phyloP scores from a whole-genome alignment of 2,113 vertebrate species.

The Toxotes jaculatrix region DNA sequence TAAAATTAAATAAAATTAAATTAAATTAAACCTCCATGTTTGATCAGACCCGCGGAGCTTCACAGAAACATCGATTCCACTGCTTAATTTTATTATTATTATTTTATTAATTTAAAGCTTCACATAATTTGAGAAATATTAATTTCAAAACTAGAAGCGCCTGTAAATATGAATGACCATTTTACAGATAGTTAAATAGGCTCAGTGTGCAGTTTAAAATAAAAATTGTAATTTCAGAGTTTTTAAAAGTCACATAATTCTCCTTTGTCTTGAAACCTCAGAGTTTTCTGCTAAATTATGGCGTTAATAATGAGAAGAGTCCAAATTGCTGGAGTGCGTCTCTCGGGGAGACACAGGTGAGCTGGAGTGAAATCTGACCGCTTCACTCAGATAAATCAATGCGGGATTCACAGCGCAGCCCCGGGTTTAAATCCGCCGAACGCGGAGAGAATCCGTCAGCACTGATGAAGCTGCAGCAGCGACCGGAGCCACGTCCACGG shows the following conservation, averaged over 20 bases:
- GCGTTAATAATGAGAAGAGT: background rate
- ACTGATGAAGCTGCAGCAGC: background rate
- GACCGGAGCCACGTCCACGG: too few species aligned
- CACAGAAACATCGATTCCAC: background rate
- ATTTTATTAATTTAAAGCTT: background rate
- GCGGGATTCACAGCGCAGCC: background rate
- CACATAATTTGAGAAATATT: accelerated
- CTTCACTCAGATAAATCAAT: constrained; percentile 9
- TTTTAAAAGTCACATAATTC: background rate
- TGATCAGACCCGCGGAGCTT: background rate
- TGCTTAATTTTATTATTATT: too few species aligned
- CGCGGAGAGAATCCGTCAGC: background rate
- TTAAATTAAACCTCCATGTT: background rate
- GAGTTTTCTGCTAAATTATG: background rate
- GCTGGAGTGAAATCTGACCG: constrained; percentile 2
- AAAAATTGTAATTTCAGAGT: background rate
- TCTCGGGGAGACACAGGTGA: background rate
- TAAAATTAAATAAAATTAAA: too few species aligned
- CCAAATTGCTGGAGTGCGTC: background rate
- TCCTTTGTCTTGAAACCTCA: background rate
- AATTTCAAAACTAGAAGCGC: background rate
- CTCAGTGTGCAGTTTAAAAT: background rate
- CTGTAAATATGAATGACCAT: background rate
- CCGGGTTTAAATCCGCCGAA: constrained; percentile 23
- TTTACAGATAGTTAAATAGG: too few species aligned